phyloP scores from a whole-genome alignment of 2,888 invertebrate genomes.

The Athrips mouffetella region DNA sequence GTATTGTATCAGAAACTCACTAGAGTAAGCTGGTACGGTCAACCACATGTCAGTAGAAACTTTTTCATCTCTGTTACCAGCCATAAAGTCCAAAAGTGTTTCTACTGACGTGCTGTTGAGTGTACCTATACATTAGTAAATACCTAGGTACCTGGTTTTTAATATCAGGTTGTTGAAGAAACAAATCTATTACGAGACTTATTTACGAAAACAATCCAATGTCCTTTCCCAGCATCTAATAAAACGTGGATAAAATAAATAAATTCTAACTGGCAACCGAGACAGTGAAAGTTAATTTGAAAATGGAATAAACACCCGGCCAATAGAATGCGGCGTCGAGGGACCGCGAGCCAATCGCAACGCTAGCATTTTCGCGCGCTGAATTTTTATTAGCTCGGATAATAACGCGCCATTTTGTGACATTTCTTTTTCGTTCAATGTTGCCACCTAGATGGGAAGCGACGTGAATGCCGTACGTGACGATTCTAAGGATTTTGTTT shows the following conservation, averaged over 20 bases:
- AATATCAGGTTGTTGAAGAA: slow-evolving; percentile 4
- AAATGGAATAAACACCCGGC: slow-evolving; percentile 74
- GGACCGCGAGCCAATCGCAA: slow-evolving; percentile 61
- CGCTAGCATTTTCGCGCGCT: slow-evolving; percentile 72
- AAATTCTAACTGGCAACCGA: slow-evolving; percentile 59
- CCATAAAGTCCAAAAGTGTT: no score
- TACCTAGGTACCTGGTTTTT: no score
- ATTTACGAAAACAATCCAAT: slow-evolving; percentile 22
- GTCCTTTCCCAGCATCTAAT: slow-evolving; percentile 34
- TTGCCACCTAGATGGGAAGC: slow-evolving; percentile 49
- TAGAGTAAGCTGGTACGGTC: no score
- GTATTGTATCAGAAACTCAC: no score
- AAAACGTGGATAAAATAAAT: slow-evolving; percentile 42
- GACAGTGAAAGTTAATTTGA: slow-evolving; percentile 77
- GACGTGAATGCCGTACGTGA: slow-evolving; percentile 52
- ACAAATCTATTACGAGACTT: slow-evolving; percentile 10
- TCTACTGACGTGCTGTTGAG: no score
- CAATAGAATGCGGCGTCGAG: slow-evolving; percentile 60
- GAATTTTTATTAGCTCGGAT: slow-evolving; percentile 77
- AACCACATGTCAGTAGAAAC: no score
- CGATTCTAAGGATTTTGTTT: slow-evolving; percentile 40
- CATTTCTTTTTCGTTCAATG: slow-evolving; percentile 59
- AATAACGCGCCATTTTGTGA: slow-evolving; percentile 75
- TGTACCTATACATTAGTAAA: no score
- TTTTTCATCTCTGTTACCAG: no score